phyloP scores from a whole-genome alignment of 2,797 vertebrate species.

The Oryzias dopingdopingensis region DNA sequence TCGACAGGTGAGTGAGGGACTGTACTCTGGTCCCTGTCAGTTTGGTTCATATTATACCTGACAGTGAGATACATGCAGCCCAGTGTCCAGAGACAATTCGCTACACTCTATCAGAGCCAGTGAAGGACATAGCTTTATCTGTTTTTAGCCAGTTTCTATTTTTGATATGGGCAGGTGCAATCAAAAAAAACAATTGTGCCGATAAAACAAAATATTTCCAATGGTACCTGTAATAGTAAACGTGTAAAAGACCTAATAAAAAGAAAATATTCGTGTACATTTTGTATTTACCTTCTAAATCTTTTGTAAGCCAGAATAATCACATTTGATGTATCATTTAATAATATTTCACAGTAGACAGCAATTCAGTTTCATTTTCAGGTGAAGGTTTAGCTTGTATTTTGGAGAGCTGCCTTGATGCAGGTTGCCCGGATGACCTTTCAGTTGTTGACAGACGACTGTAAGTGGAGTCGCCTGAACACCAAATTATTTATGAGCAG shows the following conservation, averaged over 20 bases:
- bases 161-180: constrained; percentile 35
- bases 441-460: constrained; percentile 71
- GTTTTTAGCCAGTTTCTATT: constrained; percentile 26
- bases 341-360: not conserved
- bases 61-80: constrained; percentile 54
- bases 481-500: constrained; percentile 94
- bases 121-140: constrained; percentile 41
- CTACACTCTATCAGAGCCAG: constrained; percentile 45
- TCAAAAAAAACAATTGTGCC: not conserved
- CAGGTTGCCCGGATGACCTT: constrained; percentile 84
- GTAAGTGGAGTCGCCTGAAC: constrained; percentile 87
- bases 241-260: too few species aligned
- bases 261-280: too few species aligned
- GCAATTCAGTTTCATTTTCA: constrained; percentile 10
- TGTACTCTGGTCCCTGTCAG: constrained; percentile 60
- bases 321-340: too few species aligned
- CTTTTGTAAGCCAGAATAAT: too few species aligned
- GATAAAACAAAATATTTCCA: too few species aligned
- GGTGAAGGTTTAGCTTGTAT: constrained; percentile 48
- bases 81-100: constrained; percentile 53
- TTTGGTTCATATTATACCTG: constrained; percentile 62
- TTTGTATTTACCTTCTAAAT: too few species aligned
- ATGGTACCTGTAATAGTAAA: too few species aligned
- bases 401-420: constrained; percentile 57
- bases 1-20: constrained; percentile 60